These are phyloP conservation scores for Crax fasciolata DNA, from an alignment of 2,797 vertebrate species.

Conservation along the genomic window DNA sequence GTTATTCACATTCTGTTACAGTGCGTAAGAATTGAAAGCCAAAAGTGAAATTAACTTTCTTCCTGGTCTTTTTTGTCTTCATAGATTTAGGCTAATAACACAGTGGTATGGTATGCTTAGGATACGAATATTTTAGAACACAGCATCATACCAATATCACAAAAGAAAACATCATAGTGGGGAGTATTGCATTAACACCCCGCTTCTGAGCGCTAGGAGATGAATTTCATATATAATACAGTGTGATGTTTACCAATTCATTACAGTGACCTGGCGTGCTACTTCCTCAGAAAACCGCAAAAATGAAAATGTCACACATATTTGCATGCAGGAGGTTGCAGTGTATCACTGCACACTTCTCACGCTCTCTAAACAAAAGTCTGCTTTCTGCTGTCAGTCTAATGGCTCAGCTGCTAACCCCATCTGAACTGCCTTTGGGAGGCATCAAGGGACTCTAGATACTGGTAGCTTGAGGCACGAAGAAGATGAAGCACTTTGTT, in stretches of 20 bases:
- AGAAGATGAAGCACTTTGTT: neutral
- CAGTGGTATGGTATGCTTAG: constrained; percentile 16
- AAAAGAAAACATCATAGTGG: constrained; percentile 60
- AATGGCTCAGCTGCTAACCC: neutral
- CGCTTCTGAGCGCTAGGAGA: constrained; percentile 16
- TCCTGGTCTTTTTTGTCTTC: constrained; percentile 59
- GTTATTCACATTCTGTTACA: constrained; percentile 80
- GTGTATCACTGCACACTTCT: constrained; percentile 52
- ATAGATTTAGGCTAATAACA: constrained; percentile 50
- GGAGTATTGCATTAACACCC: constrained; percentile 53
- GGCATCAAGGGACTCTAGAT: neutral
- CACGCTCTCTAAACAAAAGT: constrained; percentile 64
- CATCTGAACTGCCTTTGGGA: neutral
- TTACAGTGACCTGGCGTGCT: constrained; percentile 61
- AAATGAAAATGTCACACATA: constrained; percentile 71
- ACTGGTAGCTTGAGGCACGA: neutral
- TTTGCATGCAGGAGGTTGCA: constrained; percentile 75
- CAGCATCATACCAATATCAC: neutral
- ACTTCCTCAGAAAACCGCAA: constrained; percentile 51
- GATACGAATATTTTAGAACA: constrained; percentile 37
- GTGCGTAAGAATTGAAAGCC: constrained; percentile 71
- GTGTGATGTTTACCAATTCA: constrained; percentile 68
- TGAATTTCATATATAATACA: constrained; percentile 54
- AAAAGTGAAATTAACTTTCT: constrained; percentile 77
- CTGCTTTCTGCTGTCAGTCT: constrained; percentile 16